Base-by-base conservation (phyloP, 2,797 vertebrate genomes). In the Argya squamiceps region DNA sequence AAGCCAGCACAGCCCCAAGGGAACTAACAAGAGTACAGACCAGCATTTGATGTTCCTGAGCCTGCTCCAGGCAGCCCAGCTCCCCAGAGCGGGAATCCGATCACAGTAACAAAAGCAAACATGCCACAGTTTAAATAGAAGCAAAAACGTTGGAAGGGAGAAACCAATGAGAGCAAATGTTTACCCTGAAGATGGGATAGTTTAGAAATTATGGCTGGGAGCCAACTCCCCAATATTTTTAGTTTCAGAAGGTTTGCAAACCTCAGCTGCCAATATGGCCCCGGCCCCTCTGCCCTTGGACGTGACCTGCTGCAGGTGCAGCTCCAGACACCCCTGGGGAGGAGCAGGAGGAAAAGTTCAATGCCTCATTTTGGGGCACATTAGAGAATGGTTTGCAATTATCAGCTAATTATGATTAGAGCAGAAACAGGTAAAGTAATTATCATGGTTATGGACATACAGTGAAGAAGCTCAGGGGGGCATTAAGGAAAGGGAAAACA, bases 101-200 rank as follows among this genome's bases (percentile, higher is more conserved):
- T 36, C 92, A 34, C 4, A 1, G 83, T 36, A 90, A 92, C 80
- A 43, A 91, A 80, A 88, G 74, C 88, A 95, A 96, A 94, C 93
- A 92, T 88, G 52, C 15, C 0, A 0, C 6, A n/a, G 76, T 87
- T 97, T 91, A 84, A 94, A 95, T 74, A 95, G 96, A 88, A 92
- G 73, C 69, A 88, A 83, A 89, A 80, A 17, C 29, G 52, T 44
- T 68, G 53, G 67, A 75, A 93, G 59, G 76, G 43, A 74, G 92
- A 95, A 89, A 37, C 44, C 60, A 64, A 18, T 5, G 76, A 91
- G 85, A 86, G 43, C 12, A 5, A 87, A 75, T 83, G 68, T 87
- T 96, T 79, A 94, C 47, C 60, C 53, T 1, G 1, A 52, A 41
- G 74, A 87, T 65, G 84, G 87, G 90, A 93, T 22, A 58, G 87